A percentile compares a stretch with the other conserved stretches of the same genome.
Conservation (phyloP, 2,888 invertebrate genomes). For the Eustalomyia histrio region DNA sequence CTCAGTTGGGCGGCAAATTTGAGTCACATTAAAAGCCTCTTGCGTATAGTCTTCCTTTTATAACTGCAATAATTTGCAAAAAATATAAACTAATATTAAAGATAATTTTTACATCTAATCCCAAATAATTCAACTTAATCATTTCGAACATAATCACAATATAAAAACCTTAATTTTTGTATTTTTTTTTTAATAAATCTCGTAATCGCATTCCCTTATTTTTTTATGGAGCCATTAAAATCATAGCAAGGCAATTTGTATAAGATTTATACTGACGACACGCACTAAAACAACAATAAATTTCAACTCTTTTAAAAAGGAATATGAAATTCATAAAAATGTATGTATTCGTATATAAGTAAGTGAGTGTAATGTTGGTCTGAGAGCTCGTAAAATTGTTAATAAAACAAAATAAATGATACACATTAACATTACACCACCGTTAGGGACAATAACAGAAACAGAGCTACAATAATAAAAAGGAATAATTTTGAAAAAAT, state of each 20-base stretch:
- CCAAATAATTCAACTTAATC: background rate
- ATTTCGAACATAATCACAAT: slow-evolving; percentile 39
- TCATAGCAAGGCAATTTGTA: slow-evolving; percentile 67
- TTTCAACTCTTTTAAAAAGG: slow-evolving; percentile 59
- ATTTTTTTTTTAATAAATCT: slow-evolving; percentile 55
- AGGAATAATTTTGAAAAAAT: background rate
- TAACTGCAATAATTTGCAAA: background rate
- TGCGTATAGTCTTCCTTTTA: too few species aligned
- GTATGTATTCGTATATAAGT: background rate
- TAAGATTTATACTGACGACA: slow-evolving; percentile 67
- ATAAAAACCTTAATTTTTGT: slow-evolving; percentile 56
- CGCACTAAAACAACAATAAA: slow-evolving; percentile 68
- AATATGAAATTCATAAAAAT: slow-evolving; percentile 1
- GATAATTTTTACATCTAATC: background rate
- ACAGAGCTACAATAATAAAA: background rate
- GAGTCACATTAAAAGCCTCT: too few species aligned
- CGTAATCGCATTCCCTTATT: slow-evolving; percentile 51
- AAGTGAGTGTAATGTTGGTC: background rate
- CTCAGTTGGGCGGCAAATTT: too few species aligned
- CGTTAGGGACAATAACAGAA: background rate
- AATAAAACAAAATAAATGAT: slow-evolving; percentile 7
- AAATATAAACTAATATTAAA: background rate
- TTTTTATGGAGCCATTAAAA: slow-evolving; percentile 66
- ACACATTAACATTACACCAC: background rate
- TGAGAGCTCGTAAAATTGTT: background rate